Evolutionary conservation across 2,797 vertebrate species (phyloP), one percentile per base, ranked within the genome.

Genomic region (Eupleurogrammus muticus): DNA sequence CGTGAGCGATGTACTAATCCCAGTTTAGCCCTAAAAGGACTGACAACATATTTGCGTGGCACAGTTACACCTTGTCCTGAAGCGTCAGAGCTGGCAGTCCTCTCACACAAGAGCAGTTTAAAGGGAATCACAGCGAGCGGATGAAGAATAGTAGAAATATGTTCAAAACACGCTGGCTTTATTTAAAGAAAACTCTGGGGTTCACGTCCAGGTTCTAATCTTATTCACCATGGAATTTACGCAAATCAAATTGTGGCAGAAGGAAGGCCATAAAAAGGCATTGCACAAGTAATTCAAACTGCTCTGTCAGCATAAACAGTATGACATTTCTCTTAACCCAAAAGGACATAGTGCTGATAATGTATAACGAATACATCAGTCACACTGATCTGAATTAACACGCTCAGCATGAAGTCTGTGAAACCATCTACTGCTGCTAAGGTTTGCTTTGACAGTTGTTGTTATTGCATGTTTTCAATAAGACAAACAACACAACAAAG

Each of bases 1-100:
- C 20, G 10, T 3, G 34, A 85, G 83, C 12, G 44, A 79, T 79
- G 65, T 14, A 2, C 69, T 92, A 92, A 92, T 93, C 89, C 88
- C 69, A 80, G 84, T 91, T 93, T 89, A 89, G 58, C 89, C 85
- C 75, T 74, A 50, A 87, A 83, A 80, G 56, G 64, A 50, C 50
- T 16, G 50, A 52, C 53, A 54, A 47, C 80, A 70, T 82, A 73
- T 80, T 86, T 14, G 1, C 59, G 51, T 70, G 77, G 66, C 59
- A 66, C 68, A 53, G 67, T 66, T 80, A 81, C 50, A 81, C 78
- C 84, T 81, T 35, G 38, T 38, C 20, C 20, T 58, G 5, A 60
- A 56, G 73, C 62, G 69, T 9, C 63, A 20, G 24, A 65, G 54
- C 65, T 57, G 48, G 17, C 47, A 54, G 23, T n/a, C 17, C 2